Conservation (phyloP, 2,888 invertebrate species). For the Acanthosepion esculentum region DNA sequence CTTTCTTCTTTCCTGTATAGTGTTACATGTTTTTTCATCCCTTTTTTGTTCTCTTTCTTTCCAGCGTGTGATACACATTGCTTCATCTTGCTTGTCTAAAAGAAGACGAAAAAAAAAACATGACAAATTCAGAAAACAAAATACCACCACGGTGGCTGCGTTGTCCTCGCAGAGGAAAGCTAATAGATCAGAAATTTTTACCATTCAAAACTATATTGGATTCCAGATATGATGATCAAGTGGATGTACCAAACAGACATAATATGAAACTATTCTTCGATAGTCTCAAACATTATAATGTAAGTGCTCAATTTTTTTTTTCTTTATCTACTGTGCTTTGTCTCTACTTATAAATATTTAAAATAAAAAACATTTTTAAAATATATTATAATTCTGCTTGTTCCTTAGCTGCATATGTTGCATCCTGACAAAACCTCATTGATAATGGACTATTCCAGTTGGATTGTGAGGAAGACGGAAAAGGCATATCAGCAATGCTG, state of each 20-base stretch:
- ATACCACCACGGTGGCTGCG: constrained; percentile 76
- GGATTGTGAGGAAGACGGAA: no score
- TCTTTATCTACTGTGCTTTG: not conserved
- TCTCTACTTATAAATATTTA: no score
- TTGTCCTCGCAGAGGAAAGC: constrained; percentile 76
- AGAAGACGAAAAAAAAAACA: not conserved
- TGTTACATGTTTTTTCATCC: not conserved
- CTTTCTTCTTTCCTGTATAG: no score
- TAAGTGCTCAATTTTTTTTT: constrained; percentile 69
- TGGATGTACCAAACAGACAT: constrained; percentile 88
- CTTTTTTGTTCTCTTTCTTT: not conserved
- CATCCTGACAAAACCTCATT: no score
- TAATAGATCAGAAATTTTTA: constrained; percentile 82
- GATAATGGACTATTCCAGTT: no score
- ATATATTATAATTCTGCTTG: no score
- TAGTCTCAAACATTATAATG: constrained; percentile 85
- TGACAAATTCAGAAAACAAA: constrained; percentile 53
- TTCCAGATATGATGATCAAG: constrained; percentile 86
- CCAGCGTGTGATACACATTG: constrained; percentile 5
- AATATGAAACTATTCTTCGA: constrained; percentile 90
- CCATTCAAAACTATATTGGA: constrained; percentile 96
- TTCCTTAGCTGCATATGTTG: no score
- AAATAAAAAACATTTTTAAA: no score
- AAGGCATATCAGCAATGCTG: no score
- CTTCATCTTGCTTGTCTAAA: constrained; percentile 46